Percentiles rank a stretch among this genome's conserved stretches.
phyloP scores from a whole-genome alignment of 2,797 vertebrate genomes.

The Falco berigora region DNA sequence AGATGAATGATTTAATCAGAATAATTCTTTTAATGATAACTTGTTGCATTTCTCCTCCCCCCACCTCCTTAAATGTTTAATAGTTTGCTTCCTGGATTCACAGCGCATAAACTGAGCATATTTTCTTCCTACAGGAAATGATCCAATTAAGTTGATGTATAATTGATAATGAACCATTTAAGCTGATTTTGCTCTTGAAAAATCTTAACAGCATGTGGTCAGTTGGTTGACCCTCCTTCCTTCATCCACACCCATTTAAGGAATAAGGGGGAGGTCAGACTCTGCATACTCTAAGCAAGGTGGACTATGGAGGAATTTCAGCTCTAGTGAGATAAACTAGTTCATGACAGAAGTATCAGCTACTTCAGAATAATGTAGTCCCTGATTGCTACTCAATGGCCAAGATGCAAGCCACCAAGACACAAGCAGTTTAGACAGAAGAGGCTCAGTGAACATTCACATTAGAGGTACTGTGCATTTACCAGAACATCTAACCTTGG shows the following conservation, averaged over 20 bases:
- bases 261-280: background rate
- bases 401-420: background rate
- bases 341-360: background rate
- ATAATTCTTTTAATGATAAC: conserved; percentile 62
- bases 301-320: background rate
- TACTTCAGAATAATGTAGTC: background rate
- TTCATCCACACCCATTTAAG: background rate
- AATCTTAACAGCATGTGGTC: background rate
- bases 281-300: background rate
- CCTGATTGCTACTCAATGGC: background rate
- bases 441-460: background rate
- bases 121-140: conserved; percentile 65
- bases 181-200: conserved; percentile 47
- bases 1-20: conserved; percentile 49
- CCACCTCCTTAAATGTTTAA: conserved; percentile 25
- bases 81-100: conserved; percentile 53
- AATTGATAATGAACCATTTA: conserved; percentile 64
- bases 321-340: background rate
- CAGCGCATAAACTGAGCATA: conserved; percentile 35
- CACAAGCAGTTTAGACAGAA: background rate
- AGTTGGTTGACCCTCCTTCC: background rate
- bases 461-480: accelerated
- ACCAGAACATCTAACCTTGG: background rate
- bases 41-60: conserved; percentile 23
- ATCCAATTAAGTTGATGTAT: conserved; percentile 48